Conservation (phyloP, 2,797 vertebrate species). For the Masticophis lateralis region DNA sequence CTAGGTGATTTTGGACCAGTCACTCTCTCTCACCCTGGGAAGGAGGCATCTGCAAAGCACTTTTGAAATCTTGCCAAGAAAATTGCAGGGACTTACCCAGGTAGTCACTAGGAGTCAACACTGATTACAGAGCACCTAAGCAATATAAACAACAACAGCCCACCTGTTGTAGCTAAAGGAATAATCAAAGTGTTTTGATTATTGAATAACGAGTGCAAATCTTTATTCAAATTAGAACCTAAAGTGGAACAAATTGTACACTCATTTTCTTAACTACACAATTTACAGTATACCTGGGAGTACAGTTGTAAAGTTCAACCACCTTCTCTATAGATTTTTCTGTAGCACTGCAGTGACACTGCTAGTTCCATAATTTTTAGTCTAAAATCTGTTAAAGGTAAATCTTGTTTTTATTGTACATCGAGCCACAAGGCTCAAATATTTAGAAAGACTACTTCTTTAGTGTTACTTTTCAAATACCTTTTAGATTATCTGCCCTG, state of each 20-base stretch:
- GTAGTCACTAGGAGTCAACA: not conserved
- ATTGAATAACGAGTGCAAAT: not conserved
- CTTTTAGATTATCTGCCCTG: not conserved
- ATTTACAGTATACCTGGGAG: not conserved
- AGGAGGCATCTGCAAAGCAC: not conserved
- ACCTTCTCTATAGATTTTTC: not conserved
- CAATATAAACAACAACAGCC: not conserved
- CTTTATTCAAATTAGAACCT: not conserved
- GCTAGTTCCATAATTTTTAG: not conserved
- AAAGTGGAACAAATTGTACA: not conserved
- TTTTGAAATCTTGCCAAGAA: not conserved
- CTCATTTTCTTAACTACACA: not conserved
- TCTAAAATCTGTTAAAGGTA: not conserved
- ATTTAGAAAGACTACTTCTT: not conserved
- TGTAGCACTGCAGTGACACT: too few species aligned
- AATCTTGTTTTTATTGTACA: not conserved
- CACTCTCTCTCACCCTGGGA: not conserved
- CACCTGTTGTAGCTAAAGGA: not conserved
- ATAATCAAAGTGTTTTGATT: not conserved
- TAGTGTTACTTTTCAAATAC: accelerated
- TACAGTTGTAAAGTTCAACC: not conserved
- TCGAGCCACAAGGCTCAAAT: not conserved
- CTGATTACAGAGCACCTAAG: not conserved
- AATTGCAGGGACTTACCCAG: not conserved
- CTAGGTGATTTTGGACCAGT: not conserved